Evolutionary conservation across 1,140 invertebrate genomes (phyloP).

Genomic region (Aphaenogaster floridana): DNA sequence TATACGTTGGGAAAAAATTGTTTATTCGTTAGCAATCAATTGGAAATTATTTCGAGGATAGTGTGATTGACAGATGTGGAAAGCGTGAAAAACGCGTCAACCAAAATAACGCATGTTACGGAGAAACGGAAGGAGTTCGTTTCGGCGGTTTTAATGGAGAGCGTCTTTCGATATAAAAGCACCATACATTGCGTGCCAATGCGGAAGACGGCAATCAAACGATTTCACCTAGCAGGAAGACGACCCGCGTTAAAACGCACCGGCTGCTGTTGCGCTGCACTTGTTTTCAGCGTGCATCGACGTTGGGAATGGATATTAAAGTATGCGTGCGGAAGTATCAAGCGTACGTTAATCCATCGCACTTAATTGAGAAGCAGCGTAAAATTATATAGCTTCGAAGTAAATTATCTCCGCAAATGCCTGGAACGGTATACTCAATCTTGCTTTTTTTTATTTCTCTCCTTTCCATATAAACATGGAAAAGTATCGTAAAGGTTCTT

Average conservation of each 20-base stretch:
- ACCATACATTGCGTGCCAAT: slow-evolving; percentile 42
- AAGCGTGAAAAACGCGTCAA: neutral
- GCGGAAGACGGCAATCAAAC: slow-evolving; percentile 64
- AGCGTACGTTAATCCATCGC: neutral
- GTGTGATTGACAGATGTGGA: neutral
- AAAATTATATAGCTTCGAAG: slow-evolving; percentile 31
- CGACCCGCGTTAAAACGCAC: slow-evolving; percentile 39
- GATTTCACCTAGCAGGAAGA: slow-evolving; percentile 67
- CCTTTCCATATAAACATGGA: neutral
- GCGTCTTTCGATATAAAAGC: slow-evolving; percentile 38
- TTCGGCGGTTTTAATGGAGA: neutral
- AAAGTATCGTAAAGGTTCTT: neutral
- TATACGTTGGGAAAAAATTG: no score
- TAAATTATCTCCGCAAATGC: neutral
- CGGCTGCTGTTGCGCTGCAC: slow-evolving; percentile 19
- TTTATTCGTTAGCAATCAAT: neutral
- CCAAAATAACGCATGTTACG: neutral
- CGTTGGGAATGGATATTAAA: slow-evolving; percentile 15
- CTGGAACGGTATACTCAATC: neutral
- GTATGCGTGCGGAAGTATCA: slow-evolving; percentile 8
- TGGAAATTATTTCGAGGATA: slow-evolving; percentile 4
- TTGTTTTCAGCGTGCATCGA: slow-evolving; percentile 5
- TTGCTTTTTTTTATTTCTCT: neutral
- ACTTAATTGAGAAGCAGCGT: slow-evolving; percentile 25
- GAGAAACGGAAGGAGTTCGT: neutral